Percentiles rank a stretch among this genome's conserved stretches.
These are phyloP conservation scores for Penaeus chinensis DNA, from an alignment of 1,140 invertebrate species.

Conservation along the genomic window DNA sequence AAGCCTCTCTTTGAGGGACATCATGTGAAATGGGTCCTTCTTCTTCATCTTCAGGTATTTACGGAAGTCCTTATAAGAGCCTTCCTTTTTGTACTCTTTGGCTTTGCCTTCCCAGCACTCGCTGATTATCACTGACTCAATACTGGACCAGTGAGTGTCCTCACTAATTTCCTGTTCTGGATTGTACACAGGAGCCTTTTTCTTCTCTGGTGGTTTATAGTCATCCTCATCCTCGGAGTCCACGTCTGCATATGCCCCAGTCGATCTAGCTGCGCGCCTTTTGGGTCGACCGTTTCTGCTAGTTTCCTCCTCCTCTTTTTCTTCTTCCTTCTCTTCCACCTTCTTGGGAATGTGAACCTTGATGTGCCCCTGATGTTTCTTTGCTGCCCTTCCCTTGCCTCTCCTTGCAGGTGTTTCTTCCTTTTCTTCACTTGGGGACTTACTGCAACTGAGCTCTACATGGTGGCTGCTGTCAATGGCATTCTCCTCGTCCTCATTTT, in stretches of 20 bases:
- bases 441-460: not conserved
- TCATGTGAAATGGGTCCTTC: slow-evolving; percentile 60
- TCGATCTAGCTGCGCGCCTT: slow-evolving; percentile 27
- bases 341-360: slow-evolving; percentile 39
- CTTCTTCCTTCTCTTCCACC: not conserved
- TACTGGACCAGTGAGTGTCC: slow-evolving; percentile 34
- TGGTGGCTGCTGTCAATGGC: not conserved
- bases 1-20: slow-evolving; percentile 54
- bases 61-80: slow-evolving; percentile 59
- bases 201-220: slow-evolving; percentile 33
- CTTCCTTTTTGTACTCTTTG: slow-evolving; percentile 60
- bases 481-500: slow-evolving; percentile 22
- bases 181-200: slow-evolving; percentile 28
- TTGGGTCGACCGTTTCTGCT: slow-evolving; percentile 32
- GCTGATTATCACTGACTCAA: slow-evolving; percentile 55
- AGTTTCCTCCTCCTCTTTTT: not conserved
- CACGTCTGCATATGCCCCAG: not conserved
- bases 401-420: not conserved
- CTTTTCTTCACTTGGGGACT: not conserved
- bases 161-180: slow-evolving; percentile 53
- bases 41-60: slow-evolving; percentile 56
- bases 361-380: not conserved
- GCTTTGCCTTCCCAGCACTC: slow-evolving; percentile 54
- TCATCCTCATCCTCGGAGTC: slow-evolving; percentile 45
- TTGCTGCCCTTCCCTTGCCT: not conserved